These are phyloP conservation scores for Rhagonycha fulva DNA, from an alignment of 2,888 invertebrate species.

Conservation along the genomic window DNA sequence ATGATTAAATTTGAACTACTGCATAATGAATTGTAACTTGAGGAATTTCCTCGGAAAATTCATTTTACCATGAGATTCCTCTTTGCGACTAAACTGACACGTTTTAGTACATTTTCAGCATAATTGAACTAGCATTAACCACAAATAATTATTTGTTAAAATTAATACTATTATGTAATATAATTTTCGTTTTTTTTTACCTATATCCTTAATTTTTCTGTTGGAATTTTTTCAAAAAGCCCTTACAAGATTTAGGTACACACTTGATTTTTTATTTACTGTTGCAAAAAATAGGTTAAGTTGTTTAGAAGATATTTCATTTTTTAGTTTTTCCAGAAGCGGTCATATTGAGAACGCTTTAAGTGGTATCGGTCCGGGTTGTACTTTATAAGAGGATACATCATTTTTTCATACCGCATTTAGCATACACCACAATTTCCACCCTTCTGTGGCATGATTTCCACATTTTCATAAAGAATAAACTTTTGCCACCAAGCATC, in stretches of 20 bases:
- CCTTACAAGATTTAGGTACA: background rate
- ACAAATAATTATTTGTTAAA: too few relatives aligned
- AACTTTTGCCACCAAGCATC: background rate
- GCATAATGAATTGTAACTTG: background rate
- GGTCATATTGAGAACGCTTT: background rate
- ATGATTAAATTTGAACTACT: background rate
- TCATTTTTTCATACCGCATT: background rate
- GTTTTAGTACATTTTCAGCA: background rate
- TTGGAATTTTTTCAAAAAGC: background rate
- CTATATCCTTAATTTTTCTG: background rate
- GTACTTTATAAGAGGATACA: background rate
- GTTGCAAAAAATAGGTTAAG: background rate
- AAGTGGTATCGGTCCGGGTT: background rate
- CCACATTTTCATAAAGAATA: background rate
- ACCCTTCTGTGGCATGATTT: background rate
- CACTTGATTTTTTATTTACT: background rate
- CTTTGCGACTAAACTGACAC: background rate
- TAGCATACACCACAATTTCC: background rate
- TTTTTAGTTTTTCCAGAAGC: background rate
- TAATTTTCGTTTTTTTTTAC: too few relatives aligned
- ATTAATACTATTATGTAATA: too few relatives aligned
- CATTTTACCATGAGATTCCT: background rate
- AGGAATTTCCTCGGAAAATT: background rate
- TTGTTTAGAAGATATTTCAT: background rate
- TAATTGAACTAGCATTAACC: background rate